A percentile compares a stretch with the other conserved stretches of the same genome.
Evolutionary conservation across 1,140 invertebrate genomes (phyloP).

Genomic region (Neotoxoptera formosana): DNA sequence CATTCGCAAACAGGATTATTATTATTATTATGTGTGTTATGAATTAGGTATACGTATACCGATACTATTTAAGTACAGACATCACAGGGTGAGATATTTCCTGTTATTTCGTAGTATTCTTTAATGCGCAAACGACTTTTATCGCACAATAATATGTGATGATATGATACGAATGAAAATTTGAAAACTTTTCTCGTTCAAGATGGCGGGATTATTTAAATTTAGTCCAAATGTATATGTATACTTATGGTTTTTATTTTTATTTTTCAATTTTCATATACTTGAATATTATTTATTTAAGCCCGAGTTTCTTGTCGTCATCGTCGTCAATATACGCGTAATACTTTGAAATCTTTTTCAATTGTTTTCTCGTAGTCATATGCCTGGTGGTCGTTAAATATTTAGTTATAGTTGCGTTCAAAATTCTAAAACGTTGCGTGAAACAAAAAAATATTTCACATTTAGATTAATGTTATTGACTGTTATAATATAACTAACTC

Average conservation of each 20-base stretch:
- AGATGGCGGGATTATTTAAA: not conserved
- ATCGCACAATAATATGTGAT: not conserved
- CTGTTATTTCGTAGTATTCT: not conserved
- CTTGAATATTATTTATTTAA: conserved; percentile 8
- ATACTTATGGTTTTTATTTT: conserved; percentile 1
- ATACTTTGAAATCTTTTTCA: not conserved
- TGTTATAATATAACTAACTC: not conserved
- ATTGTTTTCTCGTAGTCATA: not conserved
- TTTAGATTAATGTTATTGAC: not conserved
- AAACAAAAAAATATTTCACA: not conserved
- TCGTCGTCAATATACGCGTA: not conserved
- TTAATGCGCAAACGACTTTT: not conserved
- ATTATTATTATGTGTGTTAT: not conserved
- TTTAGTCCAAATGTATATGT: not conserved
- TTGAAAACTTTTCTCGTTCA: not conserved
- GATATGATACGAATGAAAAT: not conserved
- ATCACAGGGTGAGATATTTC: not conserved
- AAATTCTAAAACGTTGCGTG: not conserved
- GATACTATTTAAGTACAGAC: not conserved
- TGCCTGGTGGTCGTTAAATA: not conserved
- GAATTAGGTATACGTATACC: not conserved
- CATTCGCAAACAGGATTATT: not conserved
- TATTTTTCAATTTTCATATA: not conserved
- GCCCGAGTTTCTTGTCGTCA: not conserved
- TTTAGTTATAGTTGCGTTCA: not conserved